Base-by-base conservation (phyloP, 2,113 vertebrate genomes). In the Orcinus orca region DNA sequence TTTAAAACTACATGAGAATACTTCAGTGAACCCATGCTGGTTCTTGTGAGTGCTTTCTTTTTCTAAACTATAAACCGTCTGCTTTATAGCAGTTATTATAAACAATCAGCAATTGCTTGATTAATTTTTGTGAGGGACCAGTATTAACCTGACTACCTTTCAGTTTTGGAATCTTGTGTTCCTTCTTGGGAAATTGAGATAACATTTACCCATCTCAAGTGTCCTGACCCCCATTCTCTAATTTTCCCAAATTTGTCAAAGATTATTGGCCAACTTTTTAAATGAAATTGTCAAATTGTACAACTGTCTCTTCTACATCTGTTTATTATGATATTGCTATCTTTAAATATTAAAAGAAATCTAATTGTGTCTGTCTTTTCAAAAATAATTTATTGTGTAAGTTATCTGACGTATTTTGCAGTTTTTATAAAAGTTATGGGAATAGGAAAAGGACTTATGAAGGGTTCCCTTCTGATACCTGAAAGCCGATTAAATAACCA, bases 161-260 rank as follows among this genome's bases (percentile, higher is more conserved):
- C 63, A 95, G 8, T 92, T 97, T 71, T 91, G 23, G 36, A 93
- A 86, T 92, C 38, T 13, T 65, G 36, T 93, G 50, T 86, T 90
- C 11, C 74, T 94, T 95, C 47, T 96, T 94, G 68, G 65, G 87
- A 96, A 93, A 82, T 15, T 93, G 13, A 26, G 20, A n/a, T 80
- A 92, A 85, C 65, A 71, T 94, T 80, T 97, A 47, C 81, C 50
- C 63, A 33, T 82, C 31, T 92, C 41, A 79, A 93, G 58, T 87
- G 20, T 88, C 47, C 31, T 85, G 5, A 38, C 23, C 92, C 74
- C 47, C 21, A 60, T 70, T 95, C 68, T 92, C 71, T 80, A 18
- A 60, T 71, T 97, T 92, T 90, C 29, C 38, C 38, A 25, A 90
- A 62, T 85, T 76, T 97, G 23, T 92, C 55, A 50, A 76, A 63